phyloP scores from a whole-genome alignment of 2,797 vertebrate genomes.

The Distichodus sexfasciatus region DNA sequence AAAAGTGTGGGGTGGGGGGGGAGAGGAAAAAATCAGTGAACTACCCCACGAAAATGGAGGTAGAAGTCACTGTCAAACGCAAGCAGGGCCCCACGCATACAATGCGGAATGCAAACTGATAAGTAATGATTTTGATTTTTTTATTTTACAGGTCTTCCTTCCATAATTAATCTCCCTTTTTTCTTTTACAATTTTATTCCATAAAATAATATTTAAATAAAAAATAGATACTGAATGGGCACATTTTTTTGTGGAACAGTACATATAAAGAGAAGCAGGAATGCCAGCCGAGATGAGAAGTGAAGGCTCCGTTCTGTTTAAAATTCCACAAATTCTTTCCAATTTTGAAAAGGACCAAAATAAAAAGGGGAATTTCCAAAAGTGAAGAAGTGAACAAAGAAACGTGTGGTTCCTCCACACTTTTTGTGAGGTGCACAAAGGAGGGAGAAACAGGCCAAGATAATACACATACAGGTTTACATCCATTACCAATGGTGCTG shows the following conservation, averaged over 20 bases:
- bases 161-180: no score
- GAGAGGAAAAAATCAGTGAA: constrained; percentile 13
- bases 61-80: constrained; percentile 33
- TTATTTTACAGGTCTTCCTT: no score
- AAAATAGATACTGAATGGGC: no score
- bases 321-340: constrained; percentile 9
- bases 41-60: constrained; percentile 26
- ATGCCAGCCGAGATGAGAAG: no score
- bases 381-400: constrained; percentile 15
- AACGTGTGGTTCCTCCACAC: constrained; percentile 12
- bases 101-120: no score
- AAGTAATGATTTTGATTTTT: no score
- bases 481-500: constrained; percentile 34
- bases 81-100: constrained; percentile 1
- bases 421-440: constrained; percentile 16
- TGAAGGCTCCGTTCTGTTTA: no score
- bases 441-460: constrained; percentile 32
- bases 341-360: neutral
- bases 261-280: no score
- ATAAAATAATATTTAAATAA: no score
- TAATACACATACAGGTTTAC: constrained; percentile 34
- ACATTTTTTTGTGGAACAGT: no score
- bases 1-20: constrained; percentile 38
- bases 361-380: constrained; percentile 1
- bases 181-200: no score